Evolutionary conservation across 2,888 invertebrate species (phyloP).

Genomic region (Chalcis sispes): DNA sequence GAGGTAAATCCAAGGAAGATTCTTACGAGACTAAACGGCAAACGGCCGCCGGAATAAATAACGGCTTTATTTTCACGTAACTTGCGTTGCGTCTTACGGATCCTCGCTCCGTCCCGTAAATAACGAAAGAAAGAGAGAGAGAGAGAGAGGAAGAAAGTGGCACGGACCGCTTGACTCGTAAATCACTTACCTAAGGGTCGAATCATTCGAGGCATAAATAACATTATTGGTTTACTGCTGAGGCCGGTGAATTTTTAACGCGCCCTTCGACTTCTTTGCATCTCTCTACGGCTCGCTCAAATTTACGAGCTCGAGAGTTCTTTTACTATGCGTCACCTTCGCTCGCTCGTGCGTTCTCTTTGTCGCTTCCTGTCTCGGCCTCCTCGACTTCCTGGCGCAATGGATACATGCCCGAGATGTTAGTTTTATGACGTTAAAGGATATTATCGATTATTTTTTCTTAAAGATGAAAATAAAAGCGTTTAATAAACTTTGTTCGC

Average conservation of each 20-base stretch:
- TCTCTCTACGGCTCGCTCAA: too few relatives aligned
- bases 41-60: constrained; percentile 61
- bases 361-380: neutral
- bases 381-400: neutral
- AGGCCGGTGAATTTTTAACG: too few relatives aligned
- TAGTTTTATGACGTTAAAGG: too few relatives aligned
- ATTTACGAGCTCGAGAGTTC: constrained; percentile 3
- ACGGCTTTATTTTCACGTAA: constrained; percentile 69
- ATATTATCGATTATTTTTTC: too few relatives aligned
- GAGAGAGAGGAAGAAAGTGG: constrained; percentile 21
- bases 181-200: constrained; percentile 68
- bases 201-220: constrained; percentile 73
- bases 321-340: neutral
- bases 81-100: constrained; percentile 52
- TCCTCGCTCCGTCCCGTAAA: constrained; percentile 61
- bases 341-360: neutral
- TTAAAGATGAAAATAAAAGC: too few relatives aligned
- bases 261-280: too few relatives aligned
- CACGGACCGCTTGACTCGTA: constrained; percentile 61
- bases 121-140: constrained; percentile 54
- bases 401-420: too few relatives aligned
- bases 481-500: too few relatives aligned
- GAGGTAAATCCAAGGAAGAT: neutral
- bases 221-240: constrained; percentile 72
- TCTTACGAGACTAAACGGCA: neutral